Evolutionary conservation across 30 jellyfish, hydroid and myxozoan genomes (phyloP).

Genomic region (Turritopsis rubra): DNA sequence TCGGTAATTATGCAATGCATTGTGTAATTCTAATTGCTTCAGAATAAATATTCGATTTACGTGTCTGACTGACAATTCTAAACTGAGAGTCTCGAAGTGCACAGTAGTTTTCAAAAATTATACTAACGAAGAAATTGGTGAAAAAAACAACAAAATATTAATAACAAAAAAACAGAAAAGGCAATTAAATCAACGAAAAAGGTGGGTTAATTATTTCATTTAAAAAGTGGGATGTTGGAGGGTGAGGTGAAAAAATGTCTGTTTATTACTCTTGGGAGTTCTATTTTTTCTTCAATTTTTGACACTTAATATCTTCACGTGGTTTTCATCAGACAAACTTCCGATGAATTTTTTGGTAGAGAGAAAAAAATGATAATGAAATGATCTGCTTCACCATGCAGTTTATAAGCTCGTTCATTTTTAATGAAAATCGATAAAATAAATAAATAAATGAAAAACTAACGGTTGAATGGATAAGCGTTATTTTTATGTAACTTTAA

Average conservation of each 20-base stretch:
- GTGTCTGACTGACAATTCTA: background rate
- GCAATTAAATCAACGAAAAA: background rate
- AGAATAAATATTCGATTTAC: background rate
- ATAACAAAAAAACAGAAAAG: background rate
- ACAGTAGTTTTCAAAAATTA: background rate
- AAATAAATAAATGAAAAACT: no score
- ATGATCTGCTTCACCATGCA: no score
- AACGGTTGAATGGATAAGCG: background rate
- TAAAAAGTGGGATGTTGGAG: background rate
- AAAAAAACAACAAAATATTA: background rate
- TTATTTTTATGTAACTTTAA: background rate
- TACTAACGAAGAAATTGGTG: background rate
- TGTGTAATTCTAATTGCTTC: no score
- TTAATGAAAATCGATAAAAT: background rate
- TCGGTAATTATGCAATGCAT: background rate
- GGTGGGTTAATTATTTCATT: background rate
- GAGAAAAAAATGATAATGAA: background rate
- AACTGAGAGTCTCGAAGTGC: background rate
- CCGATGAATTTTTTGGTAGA: background rate
- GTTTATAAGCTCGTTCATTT: background rate
- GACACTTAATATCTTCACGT: background rate
- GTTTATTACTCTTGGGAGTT: background rate
- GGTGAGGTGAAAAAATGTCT: background rate
- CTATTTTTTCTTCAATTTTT: no score
- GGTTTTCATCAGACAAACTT: background rate